Evolutionary conservation across 2,888 invertebrate species (phyloP).

Genomic region (Apodemia duryi): DNA sequence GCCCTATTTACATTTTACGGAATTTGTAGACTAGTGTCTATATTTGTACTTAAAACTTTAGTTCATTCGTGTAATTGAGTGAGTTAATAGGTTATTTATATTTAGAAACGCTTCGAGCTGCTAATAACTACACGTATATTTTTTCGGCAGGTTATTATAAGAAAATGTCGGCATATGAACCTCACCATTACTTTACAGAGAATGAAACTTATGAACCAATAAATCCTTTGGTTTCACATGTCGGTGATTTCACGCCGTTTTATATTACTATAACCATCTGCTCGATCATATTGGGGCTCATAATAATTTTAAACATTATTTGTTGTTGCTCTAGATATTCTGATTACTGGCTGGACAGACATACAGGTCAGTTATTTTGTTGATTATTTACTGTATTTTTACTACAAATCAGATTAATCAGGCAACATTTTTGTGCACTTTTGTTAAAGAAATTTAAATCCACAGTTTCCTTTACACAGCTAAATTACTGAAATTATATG

Average conservation of each 20-base stretch:
- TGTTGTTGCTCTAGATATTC: conserved; percentile 90
- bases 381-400: too few species aligned
- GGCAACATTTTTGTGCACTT: too few species aligned
- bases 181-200: conserved; percentile 64
- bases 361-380: conserved; percentile 80
- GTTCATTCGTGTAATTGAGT: too few species aligned
- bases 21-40: too few species aligned
- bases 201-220: conserved; percentile 60
- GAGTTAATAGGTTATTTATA: too few species aligned
- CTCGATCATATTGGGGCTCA: conserved; percentile 83
- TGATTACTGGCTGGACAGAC: conserved; percentile 89
- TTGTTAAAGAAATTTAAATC: too few species aligned
- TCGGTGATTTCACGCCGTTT: conserved; percentile 90
- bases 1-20: too few species aligned
- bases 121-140: neutral
- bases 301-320: conserved; percentile 87
- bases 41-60: too few species aligned
- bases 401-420: too few species aligned
- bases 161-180: conserved; percentile 66
- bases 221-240: conserved; percentile 52
- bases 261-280: conserved; percentile 90
- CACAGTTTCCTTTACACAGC: too few species aligned
- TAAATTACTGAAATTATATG: too few species aligned
- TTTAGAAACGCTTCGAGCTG: too few species aligned
- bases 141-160: conserved; percentile 57